These are phyloP conservation scores for Scomber japonicus DNA, from an alignment of 2,113 vertebrate genomes.

Conservation along the genomic window DNA sequence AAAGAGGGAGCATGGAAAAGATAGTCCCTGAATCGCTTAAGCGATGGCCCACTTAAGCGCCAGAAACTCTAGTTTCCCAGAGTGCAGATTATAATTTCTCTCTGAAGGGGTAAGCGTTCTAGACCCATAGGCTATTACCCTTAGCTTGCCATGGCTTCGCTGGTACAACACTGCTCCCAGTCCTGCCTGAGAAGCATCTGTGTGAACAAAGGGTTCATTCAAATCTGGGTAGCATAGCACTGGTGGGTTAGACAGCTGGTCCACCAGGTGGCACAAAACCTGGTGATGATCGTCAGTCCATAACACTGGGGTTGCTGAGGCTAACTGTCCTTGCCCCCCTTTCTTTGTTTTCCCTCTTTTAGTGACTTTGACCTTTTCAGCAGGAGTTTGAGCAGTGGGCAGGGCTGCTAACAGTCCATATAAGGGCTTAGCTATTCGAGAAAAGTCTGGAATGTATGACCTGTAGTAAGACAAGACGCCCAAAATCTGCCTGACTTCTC, in stretches of 20 bases:
- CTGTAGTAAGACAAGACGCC: neutral
- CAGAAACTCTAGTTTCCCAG: slow-evolving; percentile 7
- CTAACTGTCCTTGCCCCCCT: neutral
- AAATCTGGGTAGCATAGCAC: too few relatives aligned
- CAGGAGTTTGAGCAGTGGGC: neutral
- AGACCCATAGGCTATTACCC: neutral
- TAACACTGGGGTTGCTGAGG: neutral
- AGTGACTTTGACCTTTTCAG: neutral
- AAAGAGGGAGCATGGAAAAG: neutral
- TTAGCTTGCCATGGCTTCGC: neutral
- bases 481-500: neutral
- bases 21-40: neutral
- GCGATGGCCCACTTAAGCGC: neutral
- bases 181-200: too few relatives aligned
- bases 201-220: too few relatives aligned
- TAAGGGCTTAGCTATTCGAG: neutral
- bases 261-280: neutral
- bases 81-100: neutral
- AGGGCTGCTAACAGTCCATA: neutral
- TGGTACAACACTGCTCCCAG: too few relatives aligned
- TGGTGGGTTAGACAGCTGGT: slow-evolving; percentile 6
- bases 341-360: neutral
- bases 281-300: slow-evolving; percentile 1
- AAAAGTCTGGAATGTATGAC: neutral
- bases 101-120: neutral